Evolutionary conservation across 2,888 invertebrate genomes (phyloP), one percentile per base, ranked within the genome.

Genomic region (Heliconius charithonia): DNA sequence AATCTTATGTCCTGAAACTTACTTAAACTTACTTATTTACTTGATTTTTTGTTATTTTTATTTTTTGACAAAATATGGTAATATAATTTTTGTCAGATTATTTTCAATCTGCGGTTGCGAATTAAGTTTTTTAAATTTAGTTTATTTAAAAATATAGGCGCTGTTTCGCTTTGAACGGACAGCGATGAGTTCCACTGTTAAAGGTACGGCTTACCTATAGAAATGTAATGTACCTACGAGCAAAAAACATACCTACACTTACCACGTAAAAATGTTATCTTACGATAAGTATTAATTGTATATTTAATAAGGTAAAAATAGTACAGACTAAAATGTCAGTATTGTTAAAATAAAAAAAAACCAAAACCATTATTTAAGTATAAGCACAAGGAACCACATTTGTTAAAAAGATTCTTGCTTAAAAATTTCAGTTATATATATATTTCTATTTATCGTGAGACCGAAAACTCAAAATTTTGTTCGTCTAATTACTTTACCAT

Each of bases 401-500:
- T 13, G 2, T 29, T 51, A 56, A 32, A 41, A n/a, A 7, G 3
- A 29, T 25, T 71, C 70, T 4, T 29, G 32, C 66, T 66, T 4
- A 45, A 32, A 70, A 45, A 9, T 62, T 29, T 19, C 4, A 45
- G 4, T 12, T 41, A 16, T 45, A 16, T 45, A 67, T 71, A 72
- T 29, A 75, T 56, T 22, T 56, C 22, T 56, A 70, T 63, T 41
- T 71, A 78, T 76, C 84, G 82, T 83, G 83, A 80, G 82, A 83
- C 71, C 79, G 79, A 69, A 66, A 80, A 59, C 78, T 78, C 77
- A 56, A 51, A 77, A 62, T 75, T 79, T 79, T 51, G 19, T 51
- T 51, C 51, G 6, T 51, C 79, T 83, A 84, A 85, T 85, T 84
- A 83, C 79, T 63, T 67, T 66, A 66, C 80, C 78, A 81, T 81